phyloP scores from a whole-genome alignment of 2,888 invertebrate genomes.

The Argyresthia goedartella region DNA sequence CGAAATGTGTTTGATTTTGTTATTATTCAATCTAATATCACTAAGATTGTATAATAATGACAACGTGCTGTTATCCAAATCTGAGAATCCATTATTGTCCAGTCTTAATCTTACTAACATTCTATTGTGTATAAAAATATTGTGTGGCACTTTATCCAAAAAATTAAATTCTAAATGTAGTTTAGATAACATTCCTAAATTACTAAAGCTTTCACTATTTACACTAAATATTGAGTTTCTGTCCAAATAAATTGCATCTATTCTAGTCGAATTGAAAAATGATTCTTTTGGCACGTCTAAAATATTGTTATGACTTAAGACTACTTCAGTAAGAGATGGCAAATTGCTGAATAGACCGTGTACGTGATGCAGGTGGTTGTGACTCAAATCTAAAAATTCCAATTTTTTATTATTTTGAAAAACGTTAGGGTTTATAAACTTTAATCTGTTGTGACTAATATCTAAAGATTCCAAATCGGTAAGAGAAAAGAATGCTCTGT shows the following conservation, averaged over 20 bases:
- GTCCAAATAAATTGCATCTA: constrained; percentile 86
- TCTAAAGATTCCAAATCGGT: constrained; percentile 84
- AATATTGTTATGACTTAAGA: constrained; percentile 90
- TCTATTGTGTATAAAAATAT: constrained; percentile 81
- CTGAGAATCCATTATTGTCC: constrained; percentile 87
- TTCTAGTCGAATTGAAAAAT: constrained; percentile 82
- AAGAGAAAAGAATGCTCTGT: constrained; percentile 82
- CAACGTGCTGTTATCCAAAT: constrained; percentile 84
- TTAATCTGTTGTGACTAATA: constrained; percentile 89
- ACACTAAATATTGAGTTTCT: constrained; percentile 88
- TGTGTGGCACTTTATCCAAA: constrained; percentile 83
- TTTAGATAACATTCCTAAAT: constrained; percentile 81
- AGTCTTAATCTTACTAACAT: constrained; percentile 84
- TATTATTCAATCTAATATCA: constrained; percentile 87
- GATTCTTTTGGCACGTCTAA: constrained; percentile 87
- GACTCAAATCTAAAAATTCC: constrained; percentile 85
- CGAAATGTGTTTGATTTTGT: constrained; percentile 80
- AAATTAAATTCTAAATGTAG: constrained; percentile 89
- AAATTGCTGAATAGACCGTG: constrained; percentile 86
- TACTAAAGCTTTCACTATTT: constrained; percentile 83
- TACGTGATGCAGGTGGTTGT: constrained; percentile 91
- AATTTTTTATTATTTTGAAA: constrained; percentile 84
- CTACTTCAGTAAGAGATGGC: constrained; percentile 83
- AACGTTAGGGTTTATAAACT: constrained; percentile 80
- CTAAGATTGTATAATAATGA: constrained; percentile 78